Evolutionary conservation across 2,113 vertebrate genomes (phyloP).

Genomic region (Picathartes gymnocephalus): DNA sequence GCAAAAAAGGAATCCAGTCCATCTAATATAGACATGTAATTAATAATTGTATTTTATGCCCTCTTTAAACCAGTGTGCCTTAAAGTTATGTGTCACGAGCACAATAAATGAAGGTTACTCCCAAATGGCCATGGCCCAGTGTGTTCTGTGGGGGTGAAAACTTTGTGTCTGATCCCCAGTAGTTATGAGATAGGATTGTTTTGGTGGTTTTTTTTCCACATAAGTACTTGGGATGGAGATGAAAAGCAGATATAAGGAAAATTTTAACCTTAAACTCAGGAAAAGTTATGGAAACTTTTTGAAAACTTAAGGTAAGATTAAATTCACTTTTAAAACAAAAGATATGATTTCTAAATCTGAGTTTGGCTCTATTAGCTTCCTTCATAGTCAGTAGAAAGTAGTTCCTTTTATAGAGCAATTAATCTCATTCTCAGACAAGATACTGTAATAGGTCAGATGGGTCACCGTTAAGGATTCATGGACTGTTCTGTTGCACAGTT

Average conservation of each 20-base stretch:
- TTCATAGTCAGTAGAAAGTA: background rate
- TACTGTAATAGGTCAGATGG: background rate
- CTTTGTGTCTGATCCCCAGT: rapidly evolving
- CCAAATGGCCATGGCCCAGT: background rate
- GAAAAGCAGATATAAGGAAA: background rate
- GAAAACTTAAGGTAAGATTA: background rate
- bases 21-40: background rate
- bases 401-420: background rate
- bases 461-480: background rate
- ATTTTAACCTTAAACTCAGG: background rate
- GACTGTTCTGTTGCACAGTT: background rate
- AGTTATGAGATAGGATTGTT: background rate
- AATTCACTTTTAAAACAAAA: background rate
- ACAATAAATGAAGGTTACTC: background rate
- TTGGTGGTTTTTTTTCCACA: rapidly evolving
- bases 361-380: background rate
- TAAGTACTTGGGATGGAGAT: background rate
- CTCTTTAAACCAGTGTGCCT: background rate
- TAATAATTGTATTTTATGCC: background rate
- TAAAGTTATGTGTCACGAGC: rapidly evolving
- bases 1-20: background rate
- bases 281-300: background rate
- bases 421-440: background rate
- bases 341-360: background rate
- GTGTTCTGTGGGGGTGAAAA: background rate